Percentiles rank a stretch among this genome's conserved stretches.
These are phyloP conservation scores for Anthrax anthrax DNA, from an alignment of 2,888 invertebrate species.

Conservation along the genomic window DNA sequence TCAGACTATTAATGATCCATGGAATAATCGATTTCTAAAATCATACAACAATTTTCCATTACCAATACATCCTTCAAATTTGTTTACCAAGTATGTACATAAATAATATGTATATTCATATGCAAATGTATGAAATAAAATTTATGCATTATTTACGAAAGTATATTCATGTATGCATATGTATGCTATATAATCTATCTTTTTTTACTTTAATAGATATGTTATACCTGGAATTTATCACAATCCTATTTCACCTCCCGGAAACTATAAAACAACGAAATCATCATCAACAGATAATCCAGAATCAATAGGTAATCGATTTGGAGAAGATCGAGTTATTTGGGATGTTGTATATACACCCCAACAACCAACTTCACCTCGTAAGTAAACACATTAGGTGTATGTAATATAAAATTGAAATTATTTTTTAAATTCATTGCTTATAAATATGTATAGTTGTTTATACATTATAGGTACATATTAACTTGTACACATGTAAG, in stretches of 20 bases:
- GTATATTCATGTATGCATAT: background rate
- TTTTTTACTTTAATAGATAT: background rate
- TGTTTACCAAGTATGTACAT: conserved; percentile 3
- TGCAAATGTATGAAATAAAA: too few relatives aligned
- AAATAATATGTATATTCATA: too few relatives aligned
- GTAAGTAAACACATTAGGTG: too few relatives aligned
- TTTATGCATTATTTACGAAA: background rate
- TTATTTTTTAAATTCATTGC: too few relatives aligned
- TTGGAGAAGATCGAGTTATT: conserved; percentile 16
- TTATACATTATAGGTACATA: too few relatives aligned
- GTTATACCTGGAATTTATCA: conserved; percentile 6
- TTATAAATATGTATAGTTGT: too few relatives aligned
- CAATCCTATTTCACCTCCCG: conserved; percentile 7
- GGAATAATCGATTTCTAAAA: conserved; percentile 8
- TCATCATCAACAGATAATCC: background rate
- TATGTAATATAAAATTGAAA: too few relatives aligned
- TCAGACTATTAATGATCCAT: conserved; percentile 9
- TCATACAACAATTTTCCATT: conserved; percentile 8
- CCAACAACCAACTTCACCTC: background rate
- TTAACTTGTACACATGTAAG: too few relatives aligned
- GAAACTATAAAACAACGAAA: background rate
- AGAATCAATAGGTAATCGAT: conserved; percentile 15
- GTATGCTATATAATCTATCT: background rate
- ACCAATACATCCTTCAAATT: conserved; percentile 3
- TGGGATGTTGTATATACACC: conserved; percentile 10